phyloP scores from a whole-genome alignment of 23 tunicate genomes.

The Pegea sp. region DNA sequence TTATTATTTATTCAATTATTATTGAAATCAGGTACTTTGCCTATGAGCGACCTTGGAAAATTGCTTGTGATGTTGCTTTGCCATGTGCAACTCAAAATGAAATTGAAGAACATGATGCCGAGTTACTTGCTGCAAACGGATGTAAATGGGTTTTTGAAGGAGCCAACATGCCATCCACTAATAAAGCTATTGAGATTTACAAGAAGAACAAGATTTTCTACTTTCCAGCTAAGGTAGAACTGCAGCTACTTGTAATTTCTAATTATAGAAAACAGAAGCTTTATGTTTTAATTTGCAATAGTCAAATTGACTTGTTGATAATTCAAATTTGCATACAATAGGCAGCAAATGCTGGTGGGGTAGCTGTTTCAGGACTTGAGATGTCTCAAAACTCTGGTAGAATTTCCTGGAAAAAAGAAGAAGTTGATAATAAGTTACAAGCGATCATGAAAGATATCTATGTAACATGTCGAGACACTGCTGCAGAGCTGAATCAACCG shows the following conservation, averaged over 20 bases:
- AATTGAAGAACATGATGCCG: constrained; percentile 52
- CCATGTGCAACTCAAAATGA: constrained; percentile 98
- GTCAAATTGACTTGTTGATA: background rate
- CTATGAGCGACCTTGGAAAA: constrained; percentile 82
- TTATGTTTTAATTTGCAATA: background rate
- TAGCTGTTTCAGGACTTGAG: constrained; percentile 95
- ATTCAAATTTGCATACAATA: constrained; percentile 2
- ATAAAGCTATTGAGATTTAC: constrained; percentile 87
- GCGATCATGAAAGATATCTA: constrained; percentile 84
- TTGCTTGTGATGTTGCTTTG: constrained; percentile 81
- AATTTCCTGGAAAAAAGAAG: constrained; percentile 82
- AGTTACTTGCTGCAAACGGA: constrained; percentile 31
- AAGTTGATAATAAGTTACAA: constrained; percentile 81
- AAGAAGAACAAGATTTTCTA: constrained; percentile 45
- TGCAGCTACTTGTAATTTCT: background rate
- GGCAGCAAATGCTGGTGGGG: constrained; percentile 99
- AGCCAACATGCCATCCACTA: constrained; percentile 97
- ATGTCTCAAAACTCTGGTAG: constrained; percentile 99
- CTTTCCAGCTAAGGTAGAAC: constrained; percentile 89
- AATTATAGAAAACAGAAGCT: no score
- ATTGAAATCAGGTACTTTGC: constrained; percentile 30
- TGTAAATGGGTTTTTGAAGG: constrained; percentile 98
- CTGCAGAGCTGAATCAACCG: constrained; percentile 69
- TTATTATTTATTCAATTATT: no score
- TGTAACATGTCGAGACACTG: constrained; percentile 81